Evolutionary conservation across 2,113 vertebrate genomes (phyloP).

Genomic region (Monopterus albus): DNA sequence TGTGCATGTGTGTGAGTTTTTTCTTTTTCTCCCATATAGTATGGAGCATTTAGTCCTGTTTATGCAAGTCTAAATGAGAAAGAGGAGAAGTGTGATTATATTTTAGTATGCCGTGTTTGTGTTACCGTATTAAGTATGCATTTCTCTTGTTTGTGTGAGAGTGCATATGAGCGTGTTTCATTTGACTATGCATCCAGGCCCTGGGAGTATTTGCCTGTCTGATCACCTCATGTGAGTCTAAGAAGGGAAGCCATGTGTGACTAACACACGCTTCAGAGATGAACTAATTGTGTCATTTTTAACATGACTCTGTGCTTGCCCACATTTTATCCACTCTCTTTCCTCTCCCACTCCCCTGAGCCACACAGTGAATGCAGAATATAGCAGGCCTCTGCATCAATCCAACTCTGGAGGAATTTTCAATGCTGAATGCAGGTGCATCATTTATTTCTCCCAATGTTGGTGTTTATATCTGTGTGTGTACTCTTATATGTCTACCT

Average conservation of each 20-base stretch:
- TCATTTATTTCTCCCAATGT: constrained; percentile 57
- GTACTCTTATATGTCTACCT: constrained; percentile 5
- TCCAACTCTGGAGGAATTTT: constrained; percentile 62
- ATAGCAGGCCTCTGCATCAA: constrained; percentile 50
- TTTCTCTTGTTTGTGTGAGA: constrained; percentile 50
- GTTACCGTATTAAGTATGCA: constrained; percentile 46
- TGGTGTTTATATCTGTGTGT: constrained; percentile 45
- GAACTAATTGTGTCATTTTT: constrained; percentile 84
- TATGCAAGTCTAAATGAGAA: constrained; percentile 39
- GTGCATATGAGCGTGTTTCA: constrained; percentile 57
- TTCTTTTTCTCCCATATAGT: constrained; percentile 5
- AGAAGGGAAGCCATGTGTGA: constrained; percentile 75
- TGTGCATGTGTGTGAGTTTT: constrained; percentile 21
- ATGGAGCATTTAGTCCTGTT: constrained; percentile 58
- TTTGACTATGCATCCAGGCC: constrained; percentile 75
- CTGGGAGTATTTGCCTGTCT: constrained; percentile 79
- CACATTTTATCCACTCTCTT: constrained; percentile 70
- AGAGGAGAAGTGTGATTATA: constrained; percentile 39
- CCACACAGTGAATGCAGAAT: constrained; percentile 65
- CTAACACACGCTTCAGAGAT: constrained; percentile 80
- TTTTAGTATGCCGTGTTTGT: constrained; percentile 38
- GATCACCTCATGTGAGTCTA: constrained; percentile 81
- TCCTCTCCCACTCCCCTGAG: constrained; percentile 70
- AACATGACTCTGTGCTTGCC: constrained; percentile 78
- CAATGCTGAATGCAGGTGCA: constrained; percentile 71